Conservation (phyloP, 2,113 vertebrate species). For the Amblyopsis rosae region DNA sequence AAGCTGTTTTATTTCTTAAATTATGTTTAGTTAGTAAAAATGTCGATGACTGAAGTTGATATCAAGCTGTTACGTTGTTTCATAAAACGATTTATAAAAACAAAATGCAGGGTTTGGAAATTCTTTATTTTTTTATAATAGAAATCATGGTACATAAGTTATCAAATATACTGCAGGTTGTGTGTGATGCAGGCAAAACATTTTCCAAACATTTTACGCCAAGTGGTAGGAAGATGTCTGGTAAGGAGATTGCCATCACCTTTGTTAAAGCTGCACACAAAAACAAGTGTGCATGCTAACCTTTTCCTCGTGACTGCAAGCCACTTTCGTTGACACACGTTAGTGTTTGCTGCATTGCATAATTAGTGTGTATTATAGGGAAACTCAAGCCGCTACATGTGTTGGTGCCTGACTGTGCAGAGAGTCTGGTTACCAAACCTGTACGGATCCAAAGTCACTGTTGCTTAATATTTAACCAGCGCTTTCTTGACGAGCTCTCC, state of each 20-base stretch:
- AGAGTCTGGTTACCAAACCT: conserved; percentile 48
- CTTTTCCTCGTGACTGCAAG: neutral
- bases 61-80: conserved; percentile 54
- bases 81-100: conserved; percentile 52
- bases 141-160: too few species aligned
- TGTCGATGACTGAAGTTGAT: conserved; percentile 73
- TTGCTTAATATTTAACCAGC: conserved; percentile 72
- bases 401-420: conserved; percentile 24
- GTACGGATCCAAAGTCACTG: conserved; percentile 34
- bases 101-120: conserved; percentile 26
- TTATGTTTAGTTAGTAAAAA: conserved; percentile 78
- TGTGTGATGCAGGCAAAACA: too few species aligned
- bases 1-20: conserved; percentile 78
- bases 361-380: neutral
- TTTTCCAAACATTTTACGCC: too few species aligned
- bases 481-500: conserved; percentile 28
- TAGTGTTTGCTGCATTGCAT: neutral
- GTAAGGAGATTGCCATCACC: too few species aligned
- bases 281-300: neutral
- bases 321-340: neutral
- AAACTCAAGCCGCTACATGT: conserved; percentile 19
- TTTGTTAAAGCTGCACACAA: too few species aligned
- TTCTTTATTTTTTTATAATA: conserved; percentile 2
- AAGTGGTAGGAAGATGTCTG: too few species aligned
- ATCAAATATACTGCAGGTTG: too few species aligned